A percentile compares a stretch with the other conserved stretches of the same genome.
Conservation (phyloP, 2,113 vertebrate species). For the Sphaerodactylus townsendi region DNA sequence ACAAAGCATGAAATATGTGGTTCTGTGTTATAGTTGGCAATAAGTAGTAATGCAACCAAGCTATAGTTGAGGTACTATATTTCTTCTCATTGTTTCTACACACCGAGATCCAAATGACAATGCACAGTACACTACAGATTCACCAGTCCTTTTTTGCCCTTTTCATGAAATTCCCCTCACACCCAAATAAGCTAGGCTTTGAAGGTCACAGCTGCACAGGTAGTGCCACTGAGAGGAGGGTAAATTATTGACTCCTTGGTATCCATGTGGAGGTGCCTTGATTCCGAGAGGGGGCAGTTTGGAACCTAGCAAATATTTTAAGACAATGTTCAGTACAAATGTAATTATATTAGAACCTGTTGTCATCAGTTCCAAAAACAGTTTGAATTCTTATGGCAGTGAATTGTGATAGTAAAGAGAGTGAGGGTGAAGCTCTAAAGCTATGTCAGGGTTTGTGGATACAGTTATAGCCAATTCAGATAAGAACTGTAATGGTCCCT, state of each 20-base stretch:
- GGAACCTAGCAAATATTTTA: not conserved
- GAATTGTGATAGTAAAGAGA: not conserved
- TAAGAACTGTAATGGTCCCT: not conserved
- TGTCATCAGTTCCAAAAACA: not conserved
- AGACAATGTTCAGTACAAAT: not conserved
- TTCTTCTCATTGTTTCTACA: not conserved
- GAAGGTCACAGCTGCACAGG: not conserved
- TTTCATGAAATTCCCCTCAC: not conserved
- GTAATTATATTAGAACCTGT: not conserved
- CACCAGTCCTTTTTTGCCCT: too few species aligned
- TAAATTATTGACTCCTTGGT: not conserved
- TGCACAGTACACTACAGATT: not conserved
- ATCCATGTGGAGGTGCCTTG: not conserved
- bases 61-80: conserved; percentile 9
- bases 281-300: not conserved
- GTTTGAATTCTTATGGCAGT: not conserved
- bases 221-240: not conserved
- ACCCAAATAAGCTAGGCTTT: not conserved
- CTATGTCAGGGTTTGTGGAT: not conserved
- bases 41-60: conserved; percentile 34
- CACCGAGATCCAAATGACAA: not conserved
- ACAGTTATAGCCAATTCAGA: not conserved
- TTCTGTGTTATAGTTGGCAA: conserved; percentile 50
- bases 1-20: conserved; percentile 54
- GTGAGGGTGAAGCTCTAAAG: not conserved